These are phyloP conservation scores for Lasioglossum leucozonium DNA, from an alignment of 2,888 invertebrate species.

Conservation along the genomic window DNA sequence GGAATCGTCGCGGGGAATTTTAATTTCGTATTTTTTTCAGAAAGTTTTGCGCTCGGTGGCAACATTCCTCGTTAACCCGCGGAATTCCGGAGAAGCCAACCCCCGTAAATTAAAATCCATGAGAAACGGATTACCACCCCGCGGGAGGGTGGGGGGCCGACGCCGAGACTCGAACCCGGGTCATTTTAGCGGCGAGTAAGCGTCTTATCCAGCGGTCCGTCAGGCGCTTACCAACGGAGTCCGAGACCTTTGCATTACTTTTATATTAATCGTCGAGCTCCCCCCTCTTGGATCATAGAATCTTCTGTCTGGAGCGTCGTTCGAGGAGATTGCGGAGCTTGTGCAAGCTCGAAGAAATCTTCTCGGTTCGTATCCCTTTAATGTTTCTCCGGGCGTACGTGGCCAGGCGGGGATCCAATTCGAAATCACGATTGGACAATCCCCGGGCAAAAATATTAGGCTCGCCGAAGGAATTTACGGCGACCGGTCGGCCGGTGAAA, in stretches of 20 bases:
- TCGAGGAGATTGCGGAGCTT: not conserved
- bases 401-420: not conserved
- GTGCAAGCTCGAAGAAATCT: not conserved
- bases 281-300: not conserved
- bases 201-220: not conserved
- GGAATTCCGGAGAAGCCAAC: not conserved
- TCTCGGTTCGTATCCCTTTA: constrained; percentile 5
- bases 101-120: constrained; percentile 7
- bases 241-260: not conserved
- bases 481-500: constrained; percentile 18
- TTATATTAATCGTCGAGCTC: not conserved
- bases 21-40: not conserved
- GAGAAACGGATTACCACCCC: not conserved
- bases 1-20: not conserved
- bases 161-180: not conserved
- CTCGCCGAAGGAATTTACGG: constrained; percentile 6
- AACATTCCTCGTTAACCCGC: constrained; percentile 1
- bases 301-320: not conserved
- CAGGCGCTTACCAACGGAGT: not conserved
- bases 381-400: not conserved
- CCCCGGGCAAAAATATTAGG: constrained; percentile 21
- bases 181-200: not conserved
- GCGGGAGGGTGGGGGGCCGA: too few relatives aligned
- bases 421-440: not conserved
- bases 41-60: not conserved